Percentiles rank a stretch among this genome's conserved stretches.
These are phyloP conservation scores for Venturia canescens DNA, from an alignment of 1,140 invertebrate species.

Conservation along the genomic window DNA sequence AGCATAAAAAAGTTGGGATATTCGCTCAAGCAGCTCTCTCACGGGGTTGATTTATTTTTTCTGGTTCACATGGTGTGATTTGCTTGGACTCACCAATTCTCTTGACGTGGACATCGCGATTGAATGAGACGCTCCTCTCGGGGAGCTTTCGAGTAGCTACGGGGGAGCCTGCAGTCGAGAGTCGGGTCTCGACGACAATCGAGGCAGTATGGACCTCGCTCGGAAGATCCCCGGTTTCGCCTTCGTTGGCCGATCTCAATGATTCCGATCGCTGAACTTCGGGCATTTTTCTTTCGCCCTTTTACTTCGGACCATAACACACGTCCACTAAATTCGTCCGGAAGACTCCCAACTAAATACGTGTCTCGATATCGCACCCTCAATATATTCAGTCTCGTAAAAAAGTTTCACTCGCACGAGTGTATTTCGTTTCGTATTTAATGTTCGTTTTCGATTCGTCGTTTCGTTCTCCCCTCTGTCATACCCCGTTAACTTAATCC, in stretches of 20 bases:
- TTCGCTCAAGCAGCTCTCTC: constrained; percentile 65
- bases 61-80: constrained; percentile 66
- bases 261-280: constrained; percentile 79
- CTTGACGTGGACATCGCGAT: constrained; percentile 92
- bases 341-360: constrained; percentile 7
- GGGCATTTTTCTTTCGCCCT: constrained; percentile 74
- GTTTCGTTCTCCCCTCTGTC: constrained; percentile 22
- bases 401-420: not conserved
- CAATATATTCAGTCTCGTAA: not conserved
- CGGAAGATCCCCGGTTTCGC: constrained; percentile 61
- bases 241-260: constrained; percentile 76
- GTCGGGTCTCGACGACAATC: constrained; percentile 49
- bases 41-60: constrained; percentile 45
- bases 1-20: not conserved
- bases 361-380: not conserved
- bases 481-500: not conserved
- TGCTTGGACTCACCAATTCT: constrained; percentile 85
- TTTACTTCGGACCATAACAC: constrained; percentile 67
- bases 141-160: constrained; percentile 69
- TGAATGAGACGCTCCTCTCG: constrained; percentile 88
- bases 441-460: constrained; percentile 19
- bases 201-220: constrained; percentile 54
- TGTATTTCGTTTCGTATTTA: not conserved
- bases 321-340: constrained; percentile 38
- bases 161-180: constrained; percentile 34